A percentile compares a stretch with the other conserved stretches of the same genome.
Conservation (phyloP, 2,797 vertebrate species). For the Selene dorsalis region DNA sequence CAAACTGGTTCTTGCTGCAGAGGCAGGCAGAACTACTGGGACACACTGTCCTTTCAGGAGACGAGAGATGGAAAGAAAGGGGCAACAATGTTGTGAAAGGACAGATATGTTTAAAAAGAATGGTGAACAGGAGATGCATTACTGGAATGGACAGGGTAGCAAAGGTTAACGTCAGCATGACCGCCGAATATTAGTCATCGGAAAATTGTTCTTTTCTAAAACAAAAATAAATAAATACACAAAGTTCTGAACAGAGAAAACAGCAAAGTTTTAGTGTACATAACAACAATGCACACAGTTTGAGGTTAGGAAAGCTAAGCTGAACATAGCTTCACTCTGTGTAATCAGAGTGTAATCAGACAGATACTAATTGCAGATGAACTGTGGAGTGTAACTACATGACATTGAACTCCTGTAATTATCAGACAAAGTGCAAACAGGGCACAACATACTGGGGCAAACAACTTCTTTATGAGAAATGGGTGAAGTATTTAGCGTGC, state of each 20-base stretch:
- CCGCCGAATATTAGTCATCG: not conserved
- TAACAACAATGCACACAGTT: not conserved
- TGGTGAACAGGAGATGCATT: conserved; percentile 15
- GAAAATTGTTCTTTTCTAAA: conserved; percentile 3
- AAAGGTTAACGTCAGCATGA: not conserved
- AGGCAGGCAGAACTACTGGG: not conserved
- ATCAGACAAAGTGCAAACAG: conserved; percentile 12
- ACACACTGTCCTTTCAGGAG: not conserved
- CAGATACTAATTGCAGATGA: conserved; percentile 26
- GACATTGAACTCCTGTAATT: not conserved
- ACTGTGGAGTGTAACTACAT: conserved; percentile 17
- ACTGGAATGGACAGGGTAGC: not conserved
- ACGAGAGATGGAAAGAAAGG: not conserved
- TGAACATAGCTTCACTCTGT: conserved; percentile 14
- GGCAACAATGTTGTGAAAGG: not conserved
- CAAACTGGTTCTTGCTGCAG: not conserved
- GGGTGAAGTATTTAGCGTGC: conserved; percentile 37
- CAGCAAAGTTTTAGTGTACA: not conserved
- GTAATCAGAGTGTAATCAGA: conserved; percentile 13
- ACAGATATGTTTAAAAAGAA: not conserved
- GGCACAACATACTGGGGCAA: conserved; percentile 11
- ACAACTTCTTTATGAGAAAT: conserved; percentile 17
- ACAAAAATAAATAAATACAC: too few species aligned
- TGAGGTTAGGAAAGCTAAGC: not conserved
- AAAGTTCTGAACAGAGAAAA: not conserved